Base-by-base conservation (phyloP, 2,113 vertebrate species). In the Chamaea fasciata region DNA sequence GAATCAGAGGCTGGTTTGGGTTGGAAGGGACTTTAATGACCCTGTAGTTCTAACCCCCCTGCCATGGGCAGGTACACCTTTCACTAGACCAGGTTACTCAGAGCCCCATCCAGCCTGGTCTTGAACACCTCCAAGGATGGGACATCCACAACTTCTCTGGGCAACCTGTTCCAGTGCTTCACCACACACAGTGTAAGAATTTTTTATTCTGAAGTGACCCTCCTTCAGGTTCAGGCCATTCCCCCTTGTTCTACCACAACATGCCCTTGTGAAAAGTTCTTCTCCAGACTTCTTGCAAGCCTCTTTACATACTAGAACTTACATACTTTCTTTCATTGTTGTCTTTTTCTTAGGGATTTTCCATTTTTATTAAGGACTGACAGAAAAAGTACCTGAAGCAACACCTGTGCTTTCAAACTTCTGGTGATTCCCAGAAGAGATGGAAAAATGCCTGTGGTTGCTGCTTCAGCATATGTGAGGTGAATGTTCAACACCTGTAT, bases 391-490 rank as follows among this genome's bases (percentile, higher is more conserved):
- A 49, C 52, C 57, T 65, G 52, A 94, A 91, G 59, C 53, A 90
- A 86, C 80, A 96, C 74, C 63, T 89, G 78, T 84, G 75, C 49
- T 85, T 95, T 94, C 50, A 81, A 84, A 91, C 2, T 4, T 19
- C 44, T 77, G 28, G 24, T 26, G 62, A 49, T 89, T 94, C 75
- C 82, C 83, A 26, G 52, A 78, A 87, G 59, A 91, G 64, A 69
- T 13, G 27, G 52, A 68, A 84, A 92, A 41, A 55, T 82, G 39
- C 50, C 76, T 83, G 28, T 77, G 26, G 39, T 65, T 95, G 62
- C 49, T 68, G 75, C 97, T 94, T 86, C 71, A 92, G 68, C 70
- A 65, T 75, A 89, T 90, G 69, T 84, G 65, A 87, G 67, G 49
- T 60, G 69, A 87, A 88, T 92, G 46, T 75, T 83, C 70, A 94